Evolutionary conservation across 1,140 invertebrate species (phyloP), one percentile per base, ranked within the genome.

Genomic region (Cherax destructor): DNA sequence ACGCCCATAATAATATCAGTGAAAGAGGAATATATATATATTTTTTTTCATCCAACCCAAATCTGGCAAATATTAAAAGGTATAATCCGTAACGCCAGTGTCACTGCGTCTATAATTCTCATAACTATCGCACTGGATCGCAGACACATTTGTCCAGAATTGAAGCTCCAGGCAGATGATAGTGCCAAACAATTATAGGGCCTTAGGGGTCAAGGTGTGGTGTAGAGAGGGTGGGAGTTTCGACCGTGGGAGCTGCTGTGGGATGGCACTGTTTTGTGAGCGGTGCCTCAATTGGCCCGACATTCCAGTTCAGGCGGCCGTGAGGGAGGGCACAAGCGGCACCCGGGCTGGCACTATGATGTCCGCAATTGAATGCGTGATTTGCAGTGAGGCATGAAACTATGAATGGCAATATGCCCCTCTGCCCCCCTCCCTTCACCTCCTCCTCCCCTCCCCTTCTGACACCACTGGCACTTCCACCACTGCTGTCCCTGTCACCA

Each of bases 91-190:
- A 91, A 91, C 85, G 80, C 69, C 89, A 65, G 74, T 91, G 89
- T 91, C 83, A 59, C 56, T 41, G 56, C 89, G 52, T 91, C 89
- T 91, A 91, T 91, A 91, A 91, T 91, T 91, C 89, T 91, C 89
- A 91, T 91, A 91, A 91, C 89, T 91, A 91, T 91, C 80, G 52
- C 89, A 86, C 16, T 65, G 89, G 83, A 91, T 91, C 89, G 89
- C 89, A 72, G 89, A 91, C 89, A 91, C 89, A 91, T 91, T 91
- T 91, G 89, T 91, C 89, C 89, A 91, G 89, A 91, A 91, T 91
- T 91, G 89, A 91, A 91, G 83, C 89, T 83, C 83, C 83, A 77
- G 76, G 65, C 56, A 83, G 83, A 91, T 84, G 69, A 91, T 80
- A 91, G 80, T 91, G 89, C 89, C 56, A 91, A 85, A 74, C 83